Evolutionary conservation across 2,797 vertebrate genomes (phyloP), one percentile per base, ranked within the genome.

Genomic region (Falco novaeseelandiae): DNA sequence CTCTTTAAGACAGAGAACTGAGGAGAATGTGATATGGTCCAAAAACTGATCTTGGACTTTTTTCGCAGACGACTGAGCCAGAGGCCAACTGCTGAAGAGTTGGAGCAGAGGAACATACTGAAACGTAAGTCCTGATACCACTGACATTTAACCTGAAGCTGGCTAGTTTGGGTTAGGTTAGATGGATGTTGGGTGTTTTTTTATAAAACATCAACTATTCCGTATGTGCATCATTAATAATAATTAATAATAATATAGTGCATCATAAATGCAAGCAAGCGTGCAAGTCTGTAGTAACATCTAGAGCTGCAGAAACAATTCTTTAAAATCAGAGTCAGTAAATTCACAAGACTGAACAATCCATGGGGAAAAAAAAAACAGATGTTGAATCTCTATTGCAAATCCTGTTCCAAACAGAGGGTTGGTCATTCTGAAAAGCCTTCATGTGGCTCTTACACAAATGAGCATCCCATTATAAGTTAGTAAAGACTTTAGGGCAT

Each of bases 41-140:
- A 98, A 94, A 98, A 98, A 97, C 96, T 98, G 93, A 98, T 98
- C 97, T 97, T 98, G 94, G 97, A 97, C 96, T 98, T 99, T 98
- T 98, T 99, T 94, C 96, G 94, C 98, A 99, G 99, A 98, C 99
- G 99, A 93, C 98, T 99, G 98, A 99, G 99, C 97, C 99, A 99
- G 98, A 99, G 99, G 97, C 99, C 99, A 1, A 99, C 99, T 9
- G 99, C 99, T 10, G 99, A 99, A 96, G 99, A 99, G 94, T 98
- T 99, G 96, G 99, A 99, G 89, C 99, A 99, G 98, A 99, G 99
- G 96, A 99, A 99, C 98, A 99, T 99, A 96, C 98, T 99, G 96
- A 99, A 99, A 98, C 99, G 99, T 99, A 97, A 99, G 99, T 99
- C 67, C 67, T 92, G 73, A 30, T 85, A 46, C 87, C 76, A 26